Evolutionary conservation across 2,888 invertebrate species (phyloP), one percentile per base, ranked within the genome.

Genomic region (Thyatira batis): DNA sequence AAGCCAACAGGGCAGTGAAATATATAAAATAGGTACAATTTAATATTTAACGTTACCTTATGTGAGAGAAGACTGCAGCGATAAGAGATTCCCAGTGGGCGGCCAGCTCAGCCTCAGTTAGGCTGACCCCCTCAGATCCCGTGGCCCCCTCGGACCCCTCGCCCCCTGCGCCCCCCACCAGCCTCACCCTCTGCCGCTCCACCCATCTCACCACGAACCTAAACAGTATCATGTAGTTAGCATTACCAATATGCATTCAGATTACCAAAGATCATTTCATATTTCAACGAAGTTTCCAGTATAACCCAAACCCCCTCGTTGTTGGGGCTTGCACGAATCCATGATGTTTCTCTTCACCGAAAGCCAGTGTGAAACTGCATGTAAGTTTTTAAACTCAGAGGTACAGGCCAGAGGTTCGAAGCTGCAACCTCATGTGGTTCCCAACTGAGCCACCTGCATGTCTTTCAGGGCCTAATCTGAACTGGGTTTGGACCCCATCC

Each of bases 181-280:
- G 53, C 25, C 93, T 89, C 50, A 93, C 92, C 59, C 93, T 93
- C 72, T 97, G 97, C 67, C 94, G 92, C 58, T 94, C 92, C 57
- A 98, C 80, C 98, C 98, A 98, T 11, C 94, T 93, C 55, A 95
- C 95, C 44, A 96, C 93, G 74, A 95, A 95, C 50, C 95, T 95
- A 68, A 27, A 28, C 9, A 20, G 9, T 10, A 20, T 23, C 6
- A 45, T 48, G 13, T 45, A 21, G 4, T 33, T 2, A 8, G 4
- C 8, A 11, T 11, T 33, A 21, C 17, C 8, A 8, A 10, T 33
- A 10, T 23, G 3, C 3, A 23, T 23, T 23, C 23, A 23, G 6
- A 4, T 23, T 23, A 28, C 9, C 17, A 6, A 45, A 33, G 27
- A 46, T 20, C n/a, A 17, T 13, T 20, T 1, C 20, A 77, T 83